phyloP scores from a whole-genome alignment of 2,888 invertebrate genomes.

The Linyphia triangularis region DNA sequence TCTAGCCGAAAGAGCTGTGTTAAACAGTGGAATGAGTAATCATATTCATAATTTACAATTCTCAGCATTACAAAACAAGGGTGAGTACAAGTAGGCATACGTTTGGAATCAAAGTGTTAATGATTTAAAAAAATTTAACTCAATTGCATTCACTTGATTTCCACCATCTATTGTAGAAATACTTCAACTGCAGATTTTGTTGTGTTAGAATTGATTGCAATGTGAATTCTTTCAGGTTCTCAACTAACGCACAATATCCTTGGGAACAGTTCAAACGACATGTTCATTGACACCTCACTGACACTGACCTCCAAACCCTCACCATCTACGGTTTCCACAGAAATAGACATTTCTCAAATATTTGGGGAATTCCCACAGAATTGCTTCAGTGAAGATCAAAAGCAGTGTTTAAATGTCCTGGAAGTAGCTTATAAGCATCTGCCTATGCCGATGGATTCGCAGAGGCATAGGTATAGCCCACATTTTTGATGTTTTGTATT shows the following conservation, averaged over 20 bases:
- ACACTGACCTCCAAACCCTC: constrained; percentile 19
- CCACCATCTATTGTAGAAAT: no score
- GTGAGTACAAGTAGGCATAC: no score
- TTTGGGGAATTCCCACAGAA: constrained; percentile 64
- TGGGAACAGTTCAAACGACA: constrained; percentile 43
- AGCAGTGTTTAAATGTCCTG: constrained; percentile 88
- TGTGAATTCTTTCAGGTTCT: constrained; percentile 32
- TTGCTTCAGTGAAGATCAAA: constrained; percentile 78
- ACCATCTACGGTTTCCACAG: constrained; percentile 9
- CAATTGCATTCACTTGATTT: no score
- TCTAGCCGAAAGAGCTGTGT: constrained; percentile 96
- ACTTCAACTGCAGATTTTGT: neutral
- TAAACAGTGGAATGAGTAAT: constrained; percentile 85
- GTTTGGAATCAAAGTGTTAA: neutral
- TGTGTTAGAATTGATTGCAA: neutral
- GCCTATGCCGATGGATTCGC: constrained; percentile 98
- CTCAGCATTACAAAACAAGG: constrained; percentile 57
- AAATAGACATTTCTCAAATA: constrained; percentile 56
- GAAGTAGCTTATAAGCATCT: constrained; percentile 96
- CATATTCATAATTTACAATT: constrained; percentile 74
- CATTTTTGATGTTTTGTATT: no score
- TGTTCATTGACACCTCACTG: constrained; percentile 47
- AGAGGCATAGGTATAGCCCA: constrained; percentile 87
- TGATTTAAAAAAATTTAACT: neutral
- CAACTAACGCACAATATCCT: constrained; percentile 64